Base-by-base conservation (phyloP, 2,113 vertebrate species). In the Panurus biarmicus region DNA sequence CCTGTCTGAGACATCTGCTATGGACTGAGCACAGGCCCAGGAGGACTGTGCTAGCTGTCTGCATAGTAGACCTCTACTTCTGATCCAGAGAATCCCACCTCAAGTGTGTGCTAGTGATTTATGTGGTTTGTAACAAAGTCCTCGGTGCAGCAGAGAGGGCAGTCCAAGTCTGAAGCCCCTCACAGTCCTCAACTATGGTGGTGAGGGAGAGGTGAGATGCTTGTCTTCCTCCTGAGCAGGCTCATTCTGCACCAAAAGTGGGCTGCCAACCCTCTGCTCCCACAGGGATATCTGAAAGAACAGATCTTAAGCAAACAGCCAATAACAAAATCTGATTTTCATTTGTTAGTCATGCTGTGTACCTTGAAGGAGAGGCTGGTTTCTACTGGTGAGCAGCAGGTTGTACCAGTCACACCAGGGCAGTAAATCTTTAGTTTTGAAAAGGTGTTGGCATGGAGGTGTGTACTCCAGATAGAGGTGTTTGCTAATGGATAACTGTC, bases 341-440 rank as follows among this genome's bases (percentile, higher is more conserved):
- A 0, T 56, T 84, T 40, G 3, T 94, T 94, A 91, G 73, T 92
- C 93, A 95, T 2, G 1, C 38, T 95, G 91, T 96, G 89, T 96
- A 50, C 80, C 54, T 87, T 95, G 74, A 82, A 91, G 94, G 96
- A 92, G 91, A 61, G 91, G 86, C 84, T 93, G 70, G 48, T 78
- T 93, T 90, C 42, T 78, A 2, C n/a, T 21, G 31, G n/a, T 36
- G 72, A 81, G 57, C 45, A 76, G 72, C 48, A 40, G 36, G 48
- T 67, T 50, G 42, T 70, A 48, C 89, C 54, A 69, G 84, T 51
- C 91, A 78, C 56, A 10, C 62, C 62, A 54, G 24, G n/a, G 7
- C 38, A 87, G 56, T 58, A 94, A 70, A 66, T 5, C 33, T 10
- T 6, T 36, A 21, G 67, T 12, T 85, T 66, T 66, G 47, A 51